phyloP scores from a whole-genome alignment of 2,113 vertebrate genomes.

The Sorex fumeus region DNA sequence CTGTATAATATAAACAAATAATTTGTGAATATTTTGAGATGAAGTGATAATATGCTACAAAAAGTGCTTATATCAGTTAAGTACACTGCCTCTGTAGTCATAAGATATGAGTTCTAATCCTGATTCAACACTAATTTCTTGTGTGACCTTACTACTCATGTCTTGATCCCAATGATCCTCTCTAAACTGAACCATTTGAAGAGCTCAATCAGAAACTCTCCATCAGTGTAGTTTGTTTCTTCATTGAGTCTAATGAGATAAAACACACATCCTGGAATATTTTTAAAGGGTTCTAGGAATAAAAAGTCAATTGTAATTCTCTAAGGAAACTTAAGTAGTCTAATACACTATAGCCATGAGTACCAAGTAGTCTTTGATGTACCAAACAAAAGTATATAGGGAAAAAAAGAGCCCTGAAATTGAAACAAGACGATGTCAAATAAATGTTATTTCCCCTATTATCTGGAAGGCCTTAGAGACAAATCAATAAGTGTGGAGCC shows the following conservation, averaged over 20 bases:
- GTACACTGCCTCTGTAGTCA: background rate
- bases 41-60: background rate
- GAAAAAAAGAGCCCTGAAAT: conserved; percentile 1
- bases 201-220: background rate
- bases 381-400: conserved; percentile 48
- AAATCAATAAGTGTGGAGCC: conserved; percentile 80
- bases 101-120: conserved; percentile 27
- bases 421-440: conserved; percentile 72
- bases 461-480: conserved; percentile 71
- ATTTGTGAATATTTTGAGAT: conserved; percentile 11
- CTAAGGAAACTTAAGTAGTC: conserved; percentile 67
- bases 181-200: conserved; percentile 35
- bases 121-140: conserved; percentile 8
- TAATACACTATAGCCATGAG: conserved; percentile 52
- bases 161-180: background rate
- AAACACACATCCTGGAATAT: conserved; percentile 21
- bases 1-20: background rate
- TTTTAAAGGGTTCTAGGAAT: conserved; percentile 34
- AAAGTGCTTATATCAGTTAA: background rate
- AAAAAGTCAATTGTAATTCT: conserved; percentile 59
- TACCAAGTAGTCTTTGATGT: conserved; percentile 54
- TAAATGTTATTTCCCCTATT: conserved; percentile 79
- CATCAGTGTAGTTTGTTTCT: background rate
- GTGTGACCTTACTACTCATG: background rate
- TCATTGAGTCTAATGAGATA: background rate